Evolutionary conservation across 2,113 vertebrate species (phyloP).

Genomic region (Colaptes auratus): DNA sequence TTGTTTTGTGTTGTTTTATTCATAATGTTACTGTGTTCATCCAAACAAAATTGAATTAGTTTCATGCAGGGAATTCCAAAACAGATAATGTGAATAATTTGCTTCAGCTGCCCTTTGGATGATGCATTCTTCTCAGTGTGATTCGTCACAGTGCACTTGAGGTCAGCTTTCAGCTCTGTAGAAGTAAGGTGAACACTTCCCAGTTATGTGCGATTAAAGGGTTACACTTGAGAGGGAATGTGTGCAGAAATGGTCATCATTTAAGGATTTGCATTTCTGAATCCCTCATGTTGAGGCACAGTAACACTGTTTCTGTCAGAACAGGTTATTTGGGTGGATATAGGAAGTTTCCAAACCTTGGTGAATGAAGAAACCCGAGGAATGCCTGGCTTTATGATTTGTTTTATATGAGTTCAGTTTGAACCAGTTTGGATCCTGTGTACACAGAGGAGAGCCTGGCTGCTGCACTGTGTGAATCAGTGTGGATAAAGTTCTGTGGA

Average conservation of each 20-base stretch:
- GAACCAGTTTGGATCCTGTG: not conserved
- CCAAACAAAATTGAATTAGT: not conserved
- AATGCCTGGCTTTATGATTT: not conserved
- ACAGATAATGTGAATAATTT: not conserved
- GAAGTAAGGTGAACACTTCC: not conserved
- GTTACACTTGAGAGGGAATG: not conserved
- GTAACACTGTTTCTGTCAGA: not conserved
- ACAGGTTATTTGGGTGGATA: not conserved
- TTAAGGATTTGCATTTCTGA: not conserved
- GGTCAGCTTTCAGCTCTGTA: not conserved
- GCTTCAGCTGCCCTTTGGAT: not conserved
- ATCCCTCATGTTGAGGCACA: not conserved
- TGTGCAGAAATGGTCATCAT: not conserved
- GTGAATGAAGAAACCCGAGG: not conserved
- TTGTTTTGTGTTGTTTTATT: not conserved
- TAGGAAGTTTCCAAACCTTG: not conserved
- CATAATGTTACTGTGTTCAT: not conserved
- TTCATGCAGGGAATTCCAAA: not conserved
- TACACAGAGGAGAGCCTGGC: not conserved
- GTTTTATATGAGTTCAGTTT: not conserved
- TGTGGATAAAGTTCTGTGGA: not conserved
- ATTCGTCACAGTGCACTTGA: not conserved
- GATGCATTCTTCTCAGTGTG: not conserved
- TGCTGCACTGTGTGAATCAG: not conserved
- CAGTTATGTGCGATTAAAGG: not conserved